Percentiles rank a stretch among this genome's conserved stretches.
These are phyloP conservation scores for Cardiocondyla obscurior DNA, from an alignment of 1,140 invertebrate genomes.

Conservation along the genomic window DNA sequence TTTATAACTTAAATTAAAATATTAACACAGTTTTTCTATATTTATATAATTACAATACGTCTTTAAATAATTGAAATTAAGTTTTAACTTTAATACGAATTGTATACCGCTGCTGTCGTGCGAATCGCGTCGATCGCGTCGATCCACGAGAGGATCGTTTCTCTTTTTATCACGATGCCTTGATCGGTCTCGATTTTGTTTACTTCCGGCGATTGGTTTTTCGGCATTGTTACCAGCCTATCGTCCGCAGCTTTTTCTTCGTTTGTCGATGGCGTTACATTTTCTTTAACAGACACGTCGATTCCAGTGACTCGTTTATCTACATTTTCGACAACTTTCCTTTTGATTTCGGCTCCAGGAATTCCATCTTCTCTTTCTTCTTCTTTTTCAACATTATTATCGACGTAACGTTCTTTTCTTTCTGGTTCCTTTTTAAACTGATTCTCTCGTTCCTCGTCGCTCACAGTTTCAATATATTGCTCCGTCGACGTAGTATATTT, in stretches of 20 bases:
- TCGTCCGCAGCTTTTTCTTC: background rate
- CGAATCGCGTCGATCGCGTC: constrained; percentile 50
- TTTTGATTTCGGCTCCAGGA: background rate
- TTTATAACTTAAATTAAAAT: background rate
- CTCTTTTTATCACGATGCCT: constrained; percentile 16
- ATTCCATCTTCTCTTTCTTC: background rate
- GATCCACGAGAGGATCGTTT: constrained; percentile 59
- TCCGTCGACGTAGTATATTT: background rate
- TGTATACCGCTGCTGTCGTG: constrained; percentile 52
- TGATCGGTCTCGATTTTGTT: background rate
- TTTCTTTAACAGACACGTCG: background rate
- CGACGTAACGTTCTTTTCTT: background rate
- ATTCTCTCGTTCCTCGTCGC: background rate
- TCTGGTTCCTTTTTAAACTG: background rate
- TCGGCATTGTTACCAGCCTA: background rate
- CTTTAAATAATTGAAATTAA: too few relatives aligned
- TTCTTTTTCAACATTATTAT: background rate
- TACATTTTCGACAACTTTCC: background rate
- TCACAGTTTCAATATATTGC: background rate
- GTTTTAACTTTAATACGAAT: background rate
- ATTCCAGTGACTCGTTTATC: background rate
- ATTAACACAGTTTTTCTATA: background rate
- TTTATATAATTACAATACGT: constrained; percentile 16
- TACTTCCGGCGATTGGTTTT: background rate
- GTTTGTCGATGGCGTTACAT: background rate